Conservation (phyloP, 2,888 invertebrate species). For the Synanthedon andrenaeformis region DNA sequence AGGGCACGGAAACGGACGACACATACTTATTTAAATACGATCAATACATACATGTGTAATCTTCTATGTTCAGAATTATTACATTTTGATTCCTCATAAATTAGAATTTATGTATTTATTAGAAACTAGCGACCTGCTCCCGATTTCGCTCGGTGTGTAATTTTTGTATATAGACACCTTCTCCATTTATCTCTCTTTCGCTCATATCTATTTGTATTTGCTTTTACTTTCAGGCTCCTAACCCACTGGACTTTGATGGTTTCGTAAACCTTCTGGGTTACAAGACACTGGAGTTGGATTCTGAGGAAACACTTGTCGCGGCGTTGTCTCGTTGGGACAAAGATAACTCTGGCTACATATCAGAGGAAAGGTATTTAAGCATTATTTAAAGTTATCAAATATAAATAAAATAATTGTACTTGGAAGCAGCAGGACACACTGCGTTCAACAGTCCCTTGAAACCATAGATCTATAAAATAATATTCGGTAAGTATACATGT, state of each 20-base stretch:
- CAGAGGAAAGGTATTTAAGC: slow-evolving; percentile 66
- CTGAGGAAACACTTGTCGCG: slow-evolving; percentile 72
- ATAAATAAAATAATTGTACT: neutral
- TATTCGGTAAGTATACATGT: too few relatives aligned
- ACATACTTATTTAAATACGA: neutral
- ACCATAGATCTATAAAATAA: too few relatives aligned
- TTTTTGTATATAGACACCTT: too few relatives aligned
- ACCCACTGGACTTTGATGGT: slow-evolving; percentile 73
- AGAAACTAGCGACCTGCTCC: too few relatives aligned
- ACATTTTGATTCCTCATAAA: too few relatives aligned
- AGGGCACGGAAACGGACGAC: slow-evolving; percentile 1
- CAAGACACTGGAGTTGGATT: slow-evolving; percentile 72
- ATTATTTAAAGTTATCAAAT: neutral
- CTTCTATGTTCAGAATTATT: neutral
- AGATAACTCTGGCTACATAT: slow-evolving; percentile 72
- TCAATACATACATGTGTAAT: neutral
- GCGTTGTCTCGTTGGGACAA: slow-evolving; percentile 76
- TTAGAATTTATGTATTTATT: too few relatives aligned
- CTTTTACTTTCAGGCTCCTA: slow-evolving; percentile 35
- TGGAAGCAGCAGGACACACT: too few relatives aligned
- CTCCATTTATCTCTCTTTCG: too few relatives aligned
- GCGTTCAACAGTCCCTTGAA: too few relatives aligned
- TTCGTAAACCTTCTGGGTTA: slow-evolving; percentile 73
- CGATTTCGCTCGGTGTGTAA: too few relatives aligned
- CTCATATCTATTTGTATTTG: too few relatives aligned